Evolutionary conservation across 2,113 vertebrate genomes (phyloP).

Genomic region (Mionectes macconnelli): DNA sequence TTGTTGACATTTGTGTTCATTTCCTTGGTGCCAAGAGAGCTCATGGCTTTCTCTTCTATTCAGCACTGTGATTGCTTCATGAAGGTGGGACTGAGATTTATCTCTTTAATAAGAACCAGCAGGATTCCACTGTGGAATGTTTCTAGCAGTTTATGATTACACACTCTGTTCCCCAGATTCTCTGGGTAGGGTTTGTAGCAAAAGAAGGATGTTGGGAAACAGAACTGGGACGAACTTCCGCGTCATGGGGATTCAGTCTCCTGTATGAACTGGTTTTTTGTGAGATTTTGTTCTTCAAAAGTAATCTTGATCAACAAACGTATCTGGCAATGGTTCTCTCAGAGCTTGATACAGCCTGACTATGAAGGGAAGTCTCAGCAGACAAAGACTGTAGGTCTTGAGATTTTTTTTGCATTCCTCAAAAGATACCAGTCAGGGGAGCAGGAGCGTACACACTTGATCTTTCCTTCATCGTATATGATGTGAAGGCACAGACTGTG

Average conservation of each 20-base stretch:
- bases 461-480: not conserved
- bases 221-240: not conserved
- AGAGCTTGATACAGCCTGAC: not conserved
- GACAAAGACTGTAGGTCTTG: not conserved
- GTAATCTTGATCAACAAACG: not conserved
- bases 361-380: not conserved
- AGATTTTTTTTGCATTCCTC: not conserved
- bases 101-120: constrained; percentile 69
- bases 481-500: not conserved
- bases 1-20: constrained; percentile 30
- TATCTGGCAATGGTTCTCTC: not conserved
- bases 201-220: constrained; percentile 18
- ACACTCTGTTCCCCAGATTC: not conserved
- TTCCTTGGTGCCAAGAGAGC: constrained; percentile 33
- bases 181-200: not conserved
- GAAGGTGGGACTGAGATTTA: constrained; percentile 59
- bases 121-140: constrained; percentile 36
- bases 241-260: not conserved
- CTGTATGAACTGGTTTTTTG: not conserved
- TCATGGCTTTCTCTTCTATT: constrained; percentile 27
- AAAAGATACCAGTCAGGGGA: not conserved
- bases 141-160: constrained; percentile 50
- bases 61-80: not conserved
- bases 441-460: not conserved
- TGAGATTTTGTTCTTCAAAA: not conserved